A percentile compares a stretch with the other conserved stretches of the same genome.
Conservation (phyloP, 2,888 invertebrate genomes). For the Rugalucina vietnamica region DNA sequence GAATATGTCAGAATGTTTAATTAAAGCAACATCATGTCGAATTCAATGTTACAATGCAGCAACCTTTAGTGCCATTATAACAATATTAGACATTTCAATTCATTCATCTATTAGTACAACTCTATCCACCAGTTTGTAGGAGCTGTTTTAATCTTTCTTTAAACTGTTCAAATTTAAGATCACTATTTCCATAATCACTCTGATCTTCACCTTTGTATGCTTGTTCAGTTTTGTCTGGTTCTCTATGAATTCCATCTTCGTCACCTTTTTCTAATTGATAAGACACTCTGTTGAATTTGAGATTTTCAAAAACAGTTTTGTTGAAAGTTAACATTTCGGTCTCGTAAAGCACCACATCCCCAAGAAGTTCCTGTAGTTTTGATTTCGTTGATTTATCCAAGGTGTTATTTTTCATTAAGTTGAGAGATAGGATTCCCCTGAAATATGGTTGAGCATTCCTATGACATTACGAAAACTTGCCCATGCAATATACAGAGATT, state of each 20-base stretch:
- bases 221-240: not conserved
- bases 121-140: not conserved
- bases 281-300: not conserved
- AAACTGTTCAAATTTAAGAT: not conserved
- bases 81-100: no score
- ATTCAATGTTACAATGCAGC: no score
- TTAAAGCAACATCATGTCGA: no score
- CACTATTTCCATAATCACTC: not conserved
- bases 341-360: constrained; percentile 42
- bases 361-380: constrained; percentile 39
- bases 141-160: constrained; percentile 4
- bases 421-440: constrained; percentile 50
- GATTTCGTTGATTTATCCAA: constrained; percentile 26
- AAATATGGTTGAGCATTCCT: no score
- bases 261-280: not conserved
- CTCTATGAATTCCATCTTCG: not conserved
- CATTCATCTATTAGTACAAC: not conserved
- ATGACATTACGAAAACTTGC: no score
- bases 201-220: no score
- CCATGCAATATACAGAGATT: no score
- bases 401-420: constrained; percentile 32
- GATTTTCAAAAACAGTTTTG: not conserved
- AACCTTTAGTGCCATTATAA: no score
- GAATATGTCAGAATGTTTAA: no score
- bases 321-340: constrained; percentile 34